Evolutionary conservation across 2,888 invertebrate species (phyloP), one percentile per base, ranked within the genome.

Genomic region (Crepidodera aurea): DNA sequence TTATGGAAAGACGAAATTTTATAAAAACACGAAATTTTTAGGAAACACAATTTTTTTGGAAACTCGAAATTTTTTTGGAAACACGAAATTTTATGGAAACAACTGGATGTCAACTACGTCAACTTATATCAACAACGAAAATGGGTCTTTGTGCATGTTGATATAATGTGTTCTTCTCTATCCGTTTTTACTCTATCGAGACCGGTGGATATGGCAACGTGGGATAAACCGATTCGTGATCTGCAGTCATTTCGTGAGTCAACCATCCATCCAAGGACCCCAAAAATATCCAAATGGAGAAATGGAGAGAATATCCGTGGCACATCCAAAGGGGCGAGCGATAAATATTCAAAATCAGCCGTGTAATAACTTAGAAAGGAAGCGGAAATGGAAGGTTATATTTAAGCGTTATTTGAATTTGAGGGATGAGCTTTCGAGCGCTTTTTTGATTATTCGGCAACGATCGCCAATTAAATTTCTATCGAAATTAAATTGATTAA

Each of bases 261-360:
- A 25, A 44, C 12, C 39, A 39, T 39, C 19, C 15, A 42, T 16
- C 42, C 44, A 22, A 25, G 22, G 10, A 13, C 25, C 44, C 44
- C 44, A 7, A 44, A 19, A 44, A 44, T 44, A 44, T 44, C 25
- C 44, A 22, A 44, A 44, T 44, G 22, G 10, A 44, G 25, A 44
- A 16, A 19, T 10, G 22, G 25, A 44, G 19, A 48, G 48, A 25
- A 48, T 46, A 22, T 22, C 44, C 19, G 44, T 16, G 18, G 18
- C 18, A 16, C 22, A 10, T 16, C 48, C 4, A 27, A 48, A n/a
- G 18, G 12, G 48, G 48, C 27, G 48, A 29, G 12, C 57, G 51
- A 51, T 61, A 61, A 61, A 61, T 61, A 61, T 61, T 55, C 51
- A 51, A 55, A 55, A 55, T 51, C 55, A 42, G 16, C 40, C 32